Conservation (phyloP, 1,140 invertebrate genomes). For the Harlomillsia oculata region DNA sequence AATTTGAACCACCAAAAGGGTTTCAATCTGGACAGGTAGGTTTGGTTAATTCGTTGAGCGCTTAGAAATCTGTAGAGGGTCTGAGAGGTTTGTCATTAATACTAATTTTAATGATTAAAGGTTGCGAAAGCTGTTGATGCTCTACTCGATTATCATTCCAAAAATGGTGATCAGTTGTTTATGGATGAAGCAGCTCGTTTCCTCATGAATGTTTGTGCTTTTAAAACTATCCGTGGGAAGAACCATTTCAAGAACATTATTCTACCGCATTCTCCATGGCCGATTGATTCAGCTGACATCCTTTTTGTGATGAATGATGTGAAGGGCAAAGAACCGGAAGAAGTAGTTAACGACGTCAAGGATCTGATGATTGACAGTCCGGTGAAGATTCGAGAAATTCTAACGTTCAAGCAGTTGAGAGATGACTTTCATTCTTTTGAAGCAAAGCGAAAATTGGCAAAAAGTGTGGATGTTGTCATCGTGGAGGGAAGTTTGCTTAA, state of each 20-base stretch:
- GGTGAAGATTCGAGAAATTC: constrained; percentile 23
- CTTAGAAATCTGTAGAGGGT: too few species aligned
- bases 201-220: constrained; percentile 21
- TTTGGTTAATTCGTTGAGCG: too few species aligned
- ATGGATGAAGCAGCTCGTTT: constrained; percentile 14
- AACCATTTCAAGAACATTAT: constrained; percentile 28
- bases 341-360: constrained; percentile 20
- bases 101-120: too few species aligned
- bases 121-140: constrained; percentile 3
- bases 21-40: too few species aligned
- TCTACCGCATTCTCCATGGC: constrained; percentile 18
- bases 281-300: constrained; percentile 8
- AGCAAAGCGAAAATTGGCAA: constrained; percentile 26
- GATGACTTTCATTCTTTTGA: constrained; percentile 31
- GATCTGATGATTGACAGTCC: constrained; percentile 8
- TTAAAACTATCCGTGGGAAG: constrained; percentile 21
- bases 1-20: too few species aligned
- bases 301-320: constrained; percentile 27
- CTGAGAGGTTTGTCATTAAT: too few species aligned
- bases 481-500: constrained; percentile 21
- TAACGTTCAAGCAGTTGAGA: constrained; percentile 29
- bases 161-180: constrained; percentile 23
- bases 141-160: constrained; percentile 1
- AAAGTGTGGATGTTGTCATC: constrained; percentile 26
- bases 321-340: constrained; percentile 18